A percentile compares a stretch with the other conserved stretches of the same genome.
Evolutionary conservation across 2,888 invertebrate genomes (phyloP).

Genomic region (Frankliniella intonsa): DNA sequence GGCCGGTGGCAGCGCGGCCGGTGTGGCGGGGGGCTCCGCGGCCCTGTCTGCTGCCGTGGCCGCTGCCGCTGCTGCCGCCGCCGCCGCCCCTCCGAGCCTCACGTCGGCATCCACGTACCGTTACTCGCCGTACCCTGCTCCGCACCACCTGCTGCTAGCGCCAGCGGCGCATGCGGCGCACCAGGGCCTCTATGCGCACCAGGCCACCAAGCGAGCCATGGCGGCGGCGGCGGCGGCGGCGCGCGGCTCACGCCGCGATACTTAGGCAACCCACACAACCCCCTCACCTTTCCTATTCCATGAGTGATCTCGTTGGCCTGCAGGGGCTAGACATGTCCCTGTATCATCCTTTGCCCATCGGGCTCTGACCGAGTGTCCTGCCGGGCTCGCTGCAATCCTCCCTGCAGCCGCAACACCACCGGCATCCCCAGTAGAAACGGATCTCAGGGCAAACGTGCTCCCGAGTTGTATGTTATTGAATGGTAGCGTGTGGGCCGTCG

Average conservation of each 20-base stretch:
- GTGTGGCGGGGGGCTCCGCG: constrained; percentile 37
- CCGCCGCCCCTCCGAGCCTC: constrained; percentile 47
- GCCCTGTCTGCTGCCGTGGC: constrained; percentile 39
- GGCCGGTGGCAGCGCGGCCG: not conserved
- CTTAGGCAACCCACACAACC: constrained; percentile 36
- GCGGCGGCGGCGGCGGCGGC: constrained; percentile 58
- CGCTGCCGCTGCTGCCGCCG: constrained; percentile 44
- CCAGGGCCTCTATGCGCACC: constrained; percentile 44
- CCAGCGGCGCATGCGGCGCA: constrained; percentile 40
- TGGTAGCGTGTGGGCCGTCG: too few relatives aligned
- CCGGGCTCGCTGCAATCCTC: constrained; percentile 38
- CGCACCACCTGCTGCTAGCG: constrained; percentile 43
- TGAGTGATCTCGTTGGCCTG: constrained; percentile 67
- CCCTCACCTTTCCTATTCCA: constrained; percentile 57
- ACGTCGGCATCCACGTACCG: constrained; percentile 53
- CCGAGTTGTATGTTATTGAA: not conserved
- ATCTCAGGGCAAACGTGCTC: not conserved
- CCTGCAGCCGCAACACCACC: constrained; percentile 44
- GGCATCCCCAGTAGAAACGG: not conserved
- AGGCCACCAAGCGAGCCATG: constrained; percentile 50
- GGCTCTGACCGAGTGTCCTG: constrained; percentile 58
- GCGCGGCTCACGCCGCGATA: constrained; percentile 37
- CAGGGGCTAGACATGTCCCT: constrained; percentile 65
- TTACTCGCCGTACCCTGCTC: constrained; percentile 60
- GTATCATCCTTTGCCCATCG: constrained; percentile 67